Evolutionary conservation across 1,140 invertebrate genomes (phyloP), one percentile per base, ranked within the genome.

Genomic region (Pseudomyrmex dendroicus): DNA sequence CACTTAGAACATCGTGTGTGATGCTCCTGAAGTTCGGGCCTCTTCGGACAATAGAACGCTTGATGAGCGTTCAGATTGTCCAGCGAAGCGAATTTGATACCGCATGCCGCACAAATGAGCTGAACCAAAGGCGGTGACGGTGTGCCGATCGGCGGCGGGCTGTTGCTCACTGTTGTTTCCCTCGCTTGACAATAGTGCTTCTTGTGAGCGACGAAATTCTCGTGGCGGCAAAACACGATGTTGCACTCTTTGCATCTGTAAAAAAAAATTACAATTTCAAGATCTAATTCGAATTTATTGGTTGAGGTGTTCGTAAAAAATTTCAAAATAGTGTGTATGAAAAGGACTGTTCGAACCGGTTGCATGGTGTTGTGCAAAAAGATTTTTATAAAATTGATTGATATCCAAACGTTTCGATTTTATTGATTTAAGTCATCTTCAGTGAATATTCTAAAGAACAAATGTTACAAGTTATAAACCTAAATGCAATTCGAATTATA

Each of bases 171-270:
- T 86, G 93, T 93, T 83, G 93, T 95, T 73, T 95, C 93, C 67
- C 97, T 95, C 0, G 97, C 97, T 10, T 98, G 98, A 93, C 98
- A 99, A 91, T 99, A 99, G 89, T 98, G 97, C 87, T 98, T 97
- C 92, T 99, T 99, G 91, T 99, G 98, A 1, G 98, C 97, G 17
- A 98, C 94, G 89, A 98, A 99, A 91, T 99, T 99, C 91, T 99
- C 98, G 89, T 98, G 97, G 87, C 98, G 98, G 93, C 98, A 99
- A 90, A 99, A 99, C 0, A 99, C 98, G 74, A 99, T 99, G 91
- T 99, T 99, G 94, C 98, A 99, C 89, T 99, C 98, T 89, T 98
- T 97, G 94, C 98, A 99, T 93, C 98, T 98, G 48, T 3, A 25
- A 96, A 98, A 0, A 57, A n/a, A 22, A 77, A 46, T 13, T 2